Percentiles rank a stretch among this genome's conserved stretches.
These are phyloP conservation scores for Polypedilum vanderplanki DNA, from an alignment of 1,140 invertebrate species.

Conservation along the genomic window DNA sequence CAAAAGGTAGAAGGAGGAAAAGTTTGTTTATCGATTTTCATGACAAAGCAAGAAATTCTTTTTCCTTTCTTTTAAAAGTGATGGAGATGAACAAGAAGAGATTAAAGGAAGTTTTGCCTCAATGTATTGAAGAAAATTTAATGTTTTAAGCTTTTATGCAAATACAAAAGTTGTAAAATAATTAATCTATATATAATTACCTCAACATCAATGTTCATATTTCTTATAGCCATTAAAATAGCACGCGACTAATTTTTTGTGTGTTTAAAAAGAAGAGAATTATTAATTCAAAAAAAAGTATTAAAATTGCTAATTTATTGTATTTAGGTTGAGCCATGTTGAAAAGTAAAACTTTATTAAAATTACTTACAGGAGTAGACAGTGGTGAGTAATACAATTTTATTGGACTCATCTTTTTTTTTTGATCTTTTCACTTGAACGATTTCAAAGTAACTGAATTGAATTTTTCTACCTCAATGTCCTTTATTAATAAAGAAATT, in stretches of 20 bases:
- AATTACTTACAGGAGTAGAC: not conserved
- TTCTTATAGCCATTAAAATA: constrained; percentile 21
- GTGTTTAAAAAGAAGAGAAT: not conserved
- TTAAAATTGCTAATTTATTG: not conserved
- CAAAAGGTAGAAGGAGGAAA: not conserved
- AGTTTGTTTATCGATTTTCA: not conserved
- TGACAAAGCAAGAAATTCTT: too few relatives aligned
- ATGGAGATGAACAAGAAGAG: too few relatives aligned
- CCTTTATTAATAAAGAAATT: too few relatives aligned
- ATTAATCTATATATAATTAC: constrained; percentile 26
- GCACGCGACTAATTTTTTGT: not conserved
- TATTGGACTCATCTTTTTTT: not conserved
- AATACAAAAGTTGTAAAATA: not conserved
- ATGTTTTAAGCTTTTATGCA: too few relatives aligned
- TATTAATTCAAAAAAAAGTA: not conserved
- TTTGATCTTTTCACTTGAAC: not conserved
- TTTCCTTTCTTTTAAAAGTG: too few relatives aligned
- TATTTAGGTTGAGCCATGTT: not conserved
- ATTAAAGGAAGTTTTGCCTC: too few relatives aligned
- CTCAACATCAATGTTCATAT: constrained; percentile 15
- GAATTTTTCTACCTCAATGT: too few relatives aligned
- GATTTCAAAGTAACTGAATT: too few relatives aligned
- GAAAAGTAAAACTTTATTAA: not conserved
- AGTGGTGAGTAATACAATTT: constrained; percentile 15
- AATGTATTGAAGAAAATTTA: too few relatives aligned